Conservation (phyloP, 1,140 invertebrate genomes). For the Ptiloglossa arizonensis region DNA sequence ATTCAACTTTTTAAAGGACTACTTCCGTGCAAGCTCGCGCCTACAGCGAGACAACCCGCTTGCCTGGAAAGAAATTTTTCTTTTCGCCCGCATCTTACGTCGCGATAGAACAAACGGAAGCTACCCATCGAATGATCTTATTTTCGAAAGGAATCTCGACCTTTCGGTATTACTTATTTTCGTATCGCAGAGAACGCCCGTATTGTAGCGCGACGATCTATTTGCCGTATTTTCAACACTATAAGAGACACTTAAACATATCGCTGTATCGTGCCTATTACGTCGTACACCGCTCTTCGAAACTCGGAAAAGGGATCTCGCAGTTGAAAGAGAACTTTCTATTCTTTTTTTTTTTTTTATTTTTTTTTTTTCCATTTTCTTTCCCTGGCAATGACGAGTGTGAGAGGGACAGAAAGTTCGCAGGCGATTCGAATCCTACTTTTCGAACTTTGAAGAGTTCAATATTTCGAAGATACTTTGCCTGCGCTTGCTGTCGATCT, state of each 20-base stretch:
- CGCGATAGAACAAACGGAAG: no score
- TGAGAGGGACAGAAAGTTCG: conserved; percentile 4
- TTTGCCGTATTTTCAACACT: conserved; percentile 21
- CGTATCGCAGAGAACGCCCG: neutral
- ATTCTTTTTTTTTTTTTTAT: no score
- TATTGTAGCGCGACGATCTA: conserved; percentile 32
- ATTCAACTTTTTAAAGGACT: conserved; percentile 52
- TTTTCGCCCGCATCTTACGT: conserved; percentile 14
- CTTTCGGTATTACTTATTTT: neutral
- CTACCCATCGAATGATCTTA: no score
- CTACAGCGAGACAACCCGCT: no score
- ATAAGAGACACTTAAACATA: conserved; percentile 51
- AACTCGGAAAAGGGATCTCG: conserved; percentile 26
- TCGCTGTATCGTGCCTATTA: conserved; percentile 58
- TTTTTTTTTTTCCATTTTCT: no score
- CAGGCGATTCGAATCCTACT: neutral
- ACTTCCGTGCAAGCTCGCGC: no score
- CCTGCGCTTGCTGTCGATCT: conserved; percentile 34
- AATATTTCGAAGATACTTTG: no score
- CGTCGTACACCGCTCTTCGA: conserved; percentile 37
- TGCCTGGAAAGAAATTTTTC: conserved; percentile 2
- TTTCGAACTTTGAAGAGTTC: neutral
- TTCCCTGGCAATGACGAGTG: conserved; percentile 3
- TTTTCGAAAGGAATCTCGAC: no score
- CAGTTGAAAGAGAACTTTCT: neutral